Conservation (phyloP, 2,888 invertebrate genomes). For the Pseudeuparius sepicola region DNA sequence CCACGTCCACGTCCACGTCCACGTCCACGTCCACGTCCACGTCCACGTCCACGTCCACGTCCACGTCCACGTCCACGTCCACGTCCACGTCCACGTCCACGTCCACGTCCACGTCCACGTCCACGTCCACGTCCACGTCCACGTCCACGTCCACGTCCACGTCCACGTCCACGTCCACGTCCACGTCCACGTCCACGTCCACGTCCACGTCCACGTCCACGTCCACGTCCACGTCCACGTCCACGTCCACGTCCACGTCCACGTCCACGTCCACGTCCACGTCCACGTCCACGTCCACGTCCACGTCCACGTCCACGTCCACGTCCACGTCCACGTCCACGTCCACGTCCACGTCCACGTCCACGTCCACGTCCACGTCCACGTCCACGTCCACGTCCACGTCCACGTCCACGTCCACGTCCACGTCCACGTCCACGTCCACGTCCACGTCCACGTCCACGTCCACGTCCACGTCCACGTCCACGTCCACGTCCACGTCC, state of each 20-base stretch:
- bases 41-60: conserved; percentile 3
- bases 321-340: conserved; percentile 2
- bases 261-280: conserved; percentile 3
- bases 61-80: conserved; percentile 3
- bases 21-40: conserved; percentile 3
- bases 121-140: conserved; percentile 3
- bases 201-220: conserved; percentile 2
- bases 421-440: conserved; percentile 3
- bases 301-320: conserved; percentile 3
- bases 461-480: conserved; percentile 3
- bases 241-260: conserved; percentile 3
- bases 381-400: conserved; percentile 2
- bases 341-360: conserved; percentile 3
- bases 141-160: conserved; percentile 3
- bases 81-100: conserved; percentile 3
- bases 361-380: conserved; percentile 3
- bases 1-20: conserved; percentile 3
- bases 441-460: conserved; percentile 3
- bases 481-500: conserved; percentile 3
- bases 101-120: conserved; percentile 3
- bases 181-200: conserved; percentile 3
- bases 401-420: conserved; percentile 3
- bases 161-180: conserved; percentile 3
- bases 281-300: conserved; percentile 3
- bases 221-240: conserved; percentile 3